Conservation (phyloP, 2,113 vertebrate genomes). For the Oxyura jamaicensis region DNA sequence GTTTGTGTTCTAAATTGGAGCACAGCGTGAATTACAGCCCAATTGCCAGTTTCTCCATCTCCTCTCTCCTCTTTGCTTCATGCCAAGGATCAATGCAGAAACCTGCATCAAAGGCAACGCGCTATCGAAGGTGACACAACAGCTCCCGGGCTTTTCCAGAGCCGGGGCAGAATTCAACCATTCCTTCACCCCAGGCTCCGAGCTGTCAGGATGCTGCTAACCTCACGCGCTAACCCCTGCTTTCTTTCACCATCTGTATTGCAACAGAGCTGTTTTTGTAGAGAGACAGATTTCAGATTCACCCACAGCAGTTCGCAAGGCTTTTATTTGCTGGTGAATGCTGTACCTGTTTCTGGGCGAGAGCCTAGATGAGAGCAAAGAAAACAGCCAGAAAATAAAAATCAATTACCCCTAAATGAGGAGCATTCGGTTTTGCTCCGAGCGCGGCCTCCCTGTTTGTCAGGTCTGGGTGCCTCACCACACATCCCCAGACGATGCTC, state of each 20-base stretch:
- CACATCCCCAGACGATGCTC: not conserved
- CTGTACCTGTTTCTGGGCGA: not conserved
- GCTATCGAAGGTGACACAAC: conserved; percentile 27
- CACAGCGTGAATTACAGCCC: not conserved
- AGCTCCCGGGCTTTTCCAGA: not conserved
- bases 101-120: not conserved
- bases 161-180: not conserved
- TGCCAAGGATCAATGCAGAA: not conserved
- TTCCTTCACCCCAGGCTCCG: not conserved
- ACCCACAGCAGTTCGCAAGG: not conserved
- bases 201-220: conserved; percentile 3
- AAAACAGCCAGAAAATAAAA: not conserved
- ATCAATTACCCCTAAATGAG: not conserved
- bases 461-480: not conserved
- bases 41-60: not conserved
- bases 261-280: not conserved
- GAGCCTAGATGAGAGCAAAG: not conserved
- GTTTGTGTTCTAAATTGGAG: not conserved
- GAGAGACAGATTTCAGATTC: not conserved
- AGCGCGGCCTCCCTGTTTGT: not conserved
- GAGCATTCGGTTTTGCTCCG: not conserved
- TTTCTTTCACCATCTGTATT: not conserved
- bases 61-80: not conserved
- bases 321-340: not conserved
- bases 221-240: conserved; percentile 1